Percentiles rank a stretch among this genome's conserved stretches.
These are phyloP conservation scores for Caradrina clavipalpis DNA, from an alignment of 2,888 invertebrate species.

Conservation along the genomic window DNA sequence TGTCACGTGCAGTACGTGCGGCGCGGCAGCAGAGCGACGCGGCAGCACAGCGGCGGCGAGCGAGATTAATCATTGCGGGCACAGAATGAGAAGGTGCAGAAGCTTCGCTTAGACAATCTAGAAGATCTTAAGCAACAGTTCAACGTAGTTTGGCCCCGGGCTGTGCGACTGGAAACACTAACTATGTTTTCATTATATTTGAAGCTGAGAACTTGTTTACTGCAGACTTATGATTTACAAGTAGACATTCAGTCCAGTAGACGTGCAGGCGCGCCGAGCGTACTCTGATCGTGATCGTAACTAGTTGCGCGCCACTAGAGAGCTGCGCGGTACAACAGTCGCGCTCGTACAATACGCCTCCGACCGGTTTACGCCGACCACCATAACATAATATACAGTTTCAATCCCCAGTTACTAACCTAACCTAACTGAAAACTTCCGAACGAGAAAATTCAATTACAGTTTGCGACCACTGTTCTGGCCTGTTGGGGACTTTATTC, in stretches of 20 bases:
- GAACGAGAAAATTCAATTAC: slow-evolving; percentile 30
- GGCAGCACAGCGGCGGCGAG: not conserved
- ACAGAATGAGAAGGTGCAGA: not conserved
- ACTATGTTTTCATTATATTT: slow-evolving; percentile 4
- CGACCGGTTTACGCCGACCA: slow-evolving; percentile 1
- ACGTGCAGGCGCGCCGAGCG: not conserved
- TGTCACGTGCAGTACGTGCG: not conserved
- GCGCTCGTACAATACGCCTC: not conserved
- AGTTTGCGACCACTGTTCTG: slow-evolving; percentile 15
- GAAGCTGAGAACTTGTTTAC: slow-evolving; percentile 1
- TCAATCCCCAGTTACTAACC: slow-evolving; percentile 11
- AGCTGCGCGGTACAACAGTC: not conserved
- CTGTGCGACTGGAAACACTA: slow-evolving; percentile 10
- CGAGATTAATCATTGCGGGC: not conserved
- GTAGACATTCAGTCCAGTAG: slow-evolving; percentile 2
- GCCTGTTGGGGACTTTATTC: slow-evolving; percentile 12
- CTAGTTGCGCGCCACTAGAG: too few relatives aligned
- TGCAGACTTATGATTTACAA: slow-evolving; percentile 22
- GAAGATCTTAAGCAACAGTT: not conserved
- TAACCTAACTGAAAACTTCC: slow-evolving; percentile 14
- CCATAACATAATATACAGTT: slow-evolving; percentile 12
- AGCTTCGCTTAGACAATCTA: not conserved
- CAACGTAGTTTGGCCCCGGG: not conserved
- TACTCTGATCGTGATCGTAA: not conserved
- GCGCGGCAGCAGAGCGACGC: not conserved